phyloP scores from a whole-genome alignment of 2,888 invertebrate species.

The Papilio protenor region DNA sequence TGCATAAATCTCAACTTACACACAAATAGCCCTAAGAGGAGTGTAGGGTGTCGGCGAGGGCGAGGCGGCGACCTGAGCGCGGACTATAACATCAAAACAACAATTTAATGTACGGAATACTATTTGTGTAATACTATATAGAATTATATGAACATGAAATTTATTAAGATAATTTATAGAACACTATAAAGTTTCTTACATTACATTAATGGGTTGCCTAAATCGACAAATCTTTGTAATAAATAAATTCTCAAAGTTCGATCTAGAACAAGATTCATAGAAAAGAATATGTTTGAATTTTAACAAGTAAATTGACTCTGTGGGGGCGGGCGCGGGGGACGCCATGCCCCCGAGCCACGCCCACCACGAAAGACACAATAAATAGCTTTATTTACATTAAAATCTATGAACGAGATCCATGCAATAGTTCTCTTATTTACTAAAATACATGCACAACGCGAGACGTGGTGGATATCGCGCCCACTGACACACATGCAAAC shows the following conservation, averaged over 20 bases:
- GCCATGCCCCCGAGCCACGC: constrained; percentile 7
- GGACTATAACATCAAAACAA: constrained; percentile 15
- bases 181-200: constrained; percentile 19
- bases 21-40: not conserved
- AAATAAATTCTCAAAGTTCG: constrained; percentile 35
- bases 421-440: constrained; percentile 10
- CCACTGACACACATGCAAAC: not conserved
- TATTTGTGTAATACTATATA: not conserved
- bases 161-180: not conserved
- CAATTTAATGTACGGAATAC: constrained; percentile 1
- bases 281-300: constrained; percentile 25
- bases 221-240: constrained; percentile 31
- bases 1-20: constrained; percentile 7
- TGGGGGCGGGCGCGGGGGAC: not conserved
- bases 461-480: not conserved
- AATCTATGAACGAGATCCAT: constrained; percentile 34
- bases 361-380: constrained; percentile 28
- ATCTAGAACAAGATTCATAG: constrained; percentile 31
- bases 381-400: constrained; percentile 32
- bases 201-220: constrained; percentile 17
- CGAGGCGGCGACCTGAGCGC: not conserved
- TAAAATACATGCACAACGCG: constrained; percentile 28
- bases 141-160: constrained; percentile 13
- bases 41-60: not conserved
- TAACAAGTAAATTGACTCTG: not conserved